Evolutionary conservation across 2,113 vertebrate species (phyloP), one percentile per base, ranked within the genome.

Genomic region (Euleptes europaea): DNA sequence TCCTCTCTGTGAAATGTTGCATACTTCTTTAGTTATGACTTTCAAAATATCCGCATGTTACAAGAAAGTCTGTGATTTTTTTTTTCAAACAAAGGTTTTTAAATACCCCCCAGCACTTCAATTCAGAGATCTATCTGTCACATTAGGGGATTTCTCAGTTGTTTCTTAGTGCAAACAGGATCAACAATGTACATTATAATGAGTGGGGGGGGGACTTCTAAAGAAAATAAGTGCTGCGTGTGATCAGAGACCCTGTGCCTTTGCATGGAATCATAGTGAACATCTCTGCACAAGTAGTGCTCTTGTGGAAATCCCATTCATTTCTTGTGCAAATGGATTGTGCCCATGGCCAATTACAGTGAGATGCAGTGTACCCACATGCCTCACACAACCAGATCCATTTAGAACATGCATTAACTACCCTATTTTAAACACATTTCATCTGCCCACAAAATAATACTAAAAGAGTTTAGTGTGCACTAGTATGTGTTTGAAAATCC

Each of bases 381-480:
- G 90, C 87, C 87, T 91, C 72, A 78, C 79, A 81, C 40, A 90
- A 92, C 91, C 93, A 93, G 83, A 78, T 88, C 88, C 66, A 88
- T 94, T 93, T 94, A 89, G 91, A 94, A 88, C 91, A 89, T 78
- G 91, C 88, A 94, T 93, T 93, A 88, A 17, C 47, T 66, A 33
- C 40, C 38, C 31, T 78, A 85, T 63, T 81, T 85, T 92, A 90
- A 94, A 80, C 88, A 93, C 84, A 88, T 93, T 93, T 93, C 91
- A 89, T 91, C 88, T 92, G 51, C 89, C 82, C 91, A 86, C 26
- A 33, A 63, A 5, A 0, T 0, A 85, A 76, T 79, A 84, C 26
- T 15, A 80, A 81, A 78, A 54, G 13, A 81, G 38, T 76, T 93
- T 69, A 72, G 88, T 70, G 72, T 93, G 86, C 88, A 88, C 8